Percentiles rank a stretch among this genome's conserved stretches.
Conservation (phyloP, 2,888 invertebrate genomes). For the Tholera decimalis region DNA sequence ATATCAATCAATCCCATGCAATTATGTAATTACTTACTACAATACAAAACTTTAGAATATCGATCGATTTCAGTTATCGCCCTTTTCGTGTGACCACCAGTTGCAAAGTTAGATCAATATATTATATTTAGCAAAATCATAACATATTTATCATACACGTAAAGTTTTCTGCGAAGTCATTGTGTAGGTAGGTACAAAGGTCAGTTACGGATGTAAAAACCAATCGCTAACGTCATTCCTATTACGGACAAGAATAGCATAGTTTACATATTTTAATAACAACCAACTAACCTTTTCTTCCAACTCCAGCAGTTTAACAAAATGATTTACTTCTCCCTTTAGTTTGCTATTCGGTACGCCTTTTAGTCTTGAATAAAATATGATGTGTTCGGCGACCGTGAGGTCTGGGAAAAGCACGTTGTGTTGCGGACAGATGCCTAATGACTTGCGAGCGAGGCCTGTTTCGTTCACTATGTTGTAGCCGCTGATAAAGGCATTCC, state of each 20-base stretch:
- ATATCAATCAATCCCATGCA: neutral
- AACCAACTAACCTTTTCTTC: conserved; percentile 91
- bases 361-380: conserved; percentile 95
- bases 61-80: neutral
- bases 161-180: conserved; percentile 28
- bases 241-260: neutral
- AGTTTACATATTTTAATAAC: conserved; percentile 17
- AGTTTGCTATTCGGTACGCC: conserved; percentile 91
- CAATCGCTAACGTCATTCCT: conserved; percentile 9
- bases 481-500: conserved; percentile 94
- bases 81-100: neutral
- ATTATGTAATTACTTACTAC: neutral
- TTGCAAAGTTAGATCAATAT: conserved; percentile 2
- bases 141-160: conserved; percentile 1
- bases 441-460: conserved; percentile 93
- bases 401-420: conserved; percentile 96
- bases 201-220: conserved; percentile 37
- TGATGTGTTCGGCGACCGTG: conserved; percentile 96
- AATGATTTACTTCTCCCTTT: conserved; percentile 92
- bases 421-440: conserved; percentile 97
- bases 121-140: conserved; percentile 10
- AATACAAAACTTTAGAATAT: conserved; percentile 4
- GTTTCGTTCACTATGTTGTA: conserved; percentile 94
- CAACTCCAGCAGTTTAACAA: conserved; percentile 93
- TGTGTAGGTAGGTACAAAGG: conserved; percentile 21